Conservation (phyloP, 2,888 invertebrate species). For the Trachelus stipa region DNA sequence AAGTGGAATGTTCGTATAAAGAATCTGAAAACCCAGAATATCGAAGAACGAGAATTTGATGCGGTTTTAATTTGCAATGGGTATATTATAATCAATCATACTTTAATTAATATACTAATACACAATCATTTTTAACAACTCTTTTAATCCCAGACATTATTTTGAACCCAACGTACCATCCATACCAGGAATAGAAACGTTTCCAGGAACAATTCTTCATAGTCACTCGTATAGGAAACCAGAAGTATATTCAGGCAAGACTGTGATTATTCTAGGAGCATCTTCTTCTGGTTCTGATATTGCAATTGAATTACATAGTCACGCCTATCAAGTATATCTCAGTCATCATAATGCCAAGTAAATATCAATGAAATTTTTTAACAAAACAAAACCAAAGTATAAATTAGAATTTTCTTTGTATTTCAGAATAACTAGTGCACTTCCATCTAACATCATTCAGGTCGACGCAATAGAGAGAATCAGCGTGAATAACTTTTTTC, state of each 20-base stretch:
- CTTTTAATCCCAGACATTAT: constrained; percentile 64
- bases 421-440: constrained; percentile 64
- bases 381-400: background rate
- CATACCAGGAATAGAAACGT: constrained; percentile 67
- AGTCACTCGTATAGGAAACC: constrained; percentile 81
- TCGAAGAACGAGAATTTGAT: constrained; percentile 70
- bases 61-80: constrained; percentile 79
- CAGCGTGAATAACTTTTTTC: constrained; percentile 68
- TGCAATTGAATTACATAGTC: constrained; percentile 72
- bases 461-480: constrained; percentile 71
- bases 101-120: background rate
- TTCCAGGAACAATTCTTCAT: constrained; percentile 75
- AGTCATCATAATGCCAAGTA: constrained; percentile 70
- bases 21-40: constrained; percentile 65
- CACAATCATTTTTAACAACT: constrained; percentile 15
- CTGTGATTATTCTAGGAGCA: constrained; percentile 78
- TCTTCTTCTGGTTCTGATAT: constrained; percentile 82
- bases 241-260: constrained; percentile 70
- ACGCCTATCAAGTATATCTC: constrained; percentile 69
- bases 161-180: constrained; percentile 68
- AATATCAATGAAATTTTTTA: constrained; percentile 6
- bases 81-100: constrained; percentile 54
- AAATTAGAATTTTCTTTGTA: constrained; percentile 1
- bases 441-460: constrained; percentile 69
- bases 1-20: constrained; percentile 69